Evolutionary conservation across 2,113 vertebrate species (phyloP).

Genomic region (Potamarius usumacintae): DNA sequence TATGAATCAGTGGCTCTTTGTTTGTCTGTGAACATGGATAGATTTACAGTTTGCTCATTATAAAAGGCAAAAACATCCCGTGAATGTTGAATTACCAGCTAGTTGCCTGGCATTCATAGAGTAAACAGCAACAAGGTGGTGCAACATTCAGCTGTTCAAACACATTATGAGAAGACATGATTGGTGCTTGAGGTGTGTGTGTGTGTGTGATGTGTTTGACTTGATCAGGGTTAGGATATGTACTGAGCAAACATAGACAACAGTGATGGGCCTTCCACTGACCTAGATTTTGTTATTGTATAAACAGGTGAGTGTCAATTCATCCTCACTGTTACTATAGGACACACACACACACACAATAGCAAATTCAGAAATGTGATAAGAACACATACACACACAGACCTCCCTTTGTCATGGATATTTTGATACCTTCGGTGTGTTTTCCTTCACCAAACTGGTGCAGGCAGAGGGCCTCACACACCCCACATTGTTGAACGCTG

Average conservation of each 20-base stretch:
- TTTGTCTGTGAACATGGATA: constrained; percentile 7
- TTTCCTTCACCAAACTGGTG: constrained; percentile 53
- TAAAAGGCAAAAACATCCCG: constrained; percentile 23
- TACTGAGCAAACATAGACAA: constrained; percentile 71
- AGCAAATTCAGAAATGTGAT: constrained; percentile 52
- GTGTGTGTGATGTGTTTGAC: constrained; percentile 57
- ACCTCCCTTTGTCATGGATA: constrained; percentile 43
- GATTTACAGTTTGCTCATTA: constrained; percentile 5
- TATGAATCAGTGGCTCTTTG: constrained; percentile 14
- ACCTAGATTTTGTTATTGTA: constrained; percentile 57
- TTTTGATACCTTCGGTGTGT: constrained; percentile 64
- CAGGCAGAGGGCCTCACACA: constrained; percentile 53
- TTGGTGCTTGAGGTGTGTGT: constrained; percentile 56
- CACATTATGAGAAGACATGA: constrained; percentile 57
- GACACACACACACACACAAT: constrained; percentile 1
- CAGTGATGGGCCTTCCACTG: constrained; percentile 47
- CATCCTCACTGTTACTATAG: constrained; percentile 1
- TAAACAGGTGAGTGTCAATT: constrained; percentile 73
- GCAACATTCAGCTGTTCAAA: constrained; percentile 76
- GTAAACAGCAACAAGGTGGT: constrained; percentile 66
- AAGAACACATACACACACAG: constrained; percentile 49
- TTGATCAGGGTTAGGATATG: constrained; percentile 65
- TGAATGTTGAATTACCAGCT: constrained; percentile 42
- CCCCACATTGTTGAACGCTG: constrained; percentile 41
- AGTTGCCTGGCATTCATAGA: constrained; percentile 59